Evolutionary conservation across 2,888 invertebrate species (phyloP).

Genomic region (Andrena praecox): DNA sequence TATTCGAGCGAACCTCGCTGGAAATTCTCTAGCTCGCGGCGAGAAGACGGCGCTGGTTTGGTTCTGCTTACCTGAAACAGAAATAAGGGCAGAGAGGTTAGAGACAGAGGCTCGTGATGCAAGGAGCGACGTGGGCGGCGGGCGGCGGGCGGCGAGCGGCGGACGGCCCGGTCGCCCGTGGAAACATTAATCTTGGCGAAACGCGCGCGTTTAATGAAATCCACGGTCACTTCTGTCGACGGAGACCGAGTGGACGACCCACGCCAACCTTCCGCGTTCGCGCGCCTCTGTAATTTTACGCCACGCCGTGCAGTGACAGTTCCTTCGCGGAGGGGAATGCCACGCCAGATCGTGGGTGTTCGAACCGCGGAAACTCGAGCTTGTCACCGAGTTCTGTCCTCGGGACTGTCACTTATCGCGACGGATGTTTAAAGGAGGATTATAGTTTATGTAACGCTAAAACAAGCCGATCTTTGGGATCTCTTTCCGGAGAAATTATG

Average conservation of each 20-base stretch:
- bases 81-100: constrained; percentile 64
- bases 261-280: constrained; percentile 27
- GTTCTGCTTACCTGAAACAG: constrained; percentile 76
- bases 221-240: constrained; percentile 55
- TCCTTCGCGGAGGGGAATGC: not conserved
- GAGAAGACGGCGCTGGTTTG: not conserved
- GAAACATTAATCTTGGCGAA: constrained; percentile 64
- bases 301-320: constrained; percentile 11
- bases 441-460: too few species aligned
- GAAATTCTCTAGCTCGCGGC: not conserved
- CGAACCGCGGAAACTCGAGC: not conserved
- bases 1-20: not conserved
- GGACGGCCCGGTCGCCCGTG: constrained; percentile 35
- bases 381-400: too few species aligned
- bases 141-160: constrained; percentile 13
- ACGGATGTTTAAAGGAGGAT: too few species aligned
- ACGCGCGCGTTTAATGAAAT: constrained; percentile 64
- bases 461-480: too few species aligned
- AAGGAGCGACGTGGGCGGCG: constrained; percentile 54
- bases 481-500: too few species aligned
- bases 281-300: constrained; percentile 30
- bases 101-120: constrained; percentile 44
- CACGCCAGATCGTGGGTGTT: constrained; percentile 27
- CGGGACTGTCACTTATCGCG: not conserved
- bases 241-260: constrained; percentile 40